These are phyloP conservation scores for Pyrocoelia pectoralis DNA, from an alignment of 2,888 invertebrate species.

Conservation along the genomic window DNA sequence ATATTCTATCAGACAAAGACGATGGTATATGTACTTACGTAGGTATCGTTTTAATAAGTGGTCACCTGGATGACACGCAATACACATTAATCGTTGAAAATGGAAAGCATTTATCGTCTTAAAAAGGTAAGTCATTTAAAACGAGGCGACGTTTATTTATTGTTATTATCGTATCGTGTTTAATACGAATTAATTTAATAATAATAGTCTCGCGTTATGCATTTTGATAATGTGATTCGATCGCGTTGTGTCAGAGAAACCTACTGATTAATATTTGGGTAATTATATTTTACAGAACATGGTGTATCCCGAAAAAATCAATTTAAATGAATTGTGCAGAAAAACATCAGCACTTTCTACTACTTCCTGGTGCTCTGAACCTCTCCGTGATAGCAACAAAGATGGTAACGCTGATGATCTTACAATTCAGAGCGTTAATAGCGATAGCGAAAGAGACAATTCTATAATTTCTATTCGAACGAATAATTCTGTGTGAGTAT, in stretches of 20 bases:
- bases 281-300: constrained; percentile 52
- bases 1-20: constrained; percentile 31
- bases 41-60: constrained; percentile 28
- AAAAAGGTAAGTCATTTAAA: constrained; percentile 55
- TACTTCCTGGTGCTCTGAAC: constrained; percentile 56
- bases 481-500: constrained; percentile 36
- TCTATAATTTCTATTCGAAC: constrained; percentile 29
- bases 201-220: neutral
- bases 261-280: neutral
- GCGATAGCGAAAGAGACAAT: constrained; percentile 33
- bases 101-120: constrained; percentile 59
- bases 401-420: constrained; percentile 14
- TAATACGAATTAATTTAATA: neutral
- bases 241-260: neutral
- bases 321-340: constrained; percentile 52
- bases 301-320: constrained; percentile 59
- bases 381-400: constrained; percentile 41
- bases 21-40: constrained; percentile 24
- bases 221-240: no score
- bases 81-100: constrained; percentile 55
- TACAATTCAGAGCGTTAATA: constrained; percentile 24
- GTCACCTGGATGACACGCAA: constrained; percentile 52
- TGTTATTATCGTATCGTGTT: neutral
- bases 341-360: constrained; percentile 46
- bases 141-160: constrained; percentile 21